phyloP scores from a whole-genome alignment of 2,113 vertebrate genomes.

The Platysteira castanea region DNA sequence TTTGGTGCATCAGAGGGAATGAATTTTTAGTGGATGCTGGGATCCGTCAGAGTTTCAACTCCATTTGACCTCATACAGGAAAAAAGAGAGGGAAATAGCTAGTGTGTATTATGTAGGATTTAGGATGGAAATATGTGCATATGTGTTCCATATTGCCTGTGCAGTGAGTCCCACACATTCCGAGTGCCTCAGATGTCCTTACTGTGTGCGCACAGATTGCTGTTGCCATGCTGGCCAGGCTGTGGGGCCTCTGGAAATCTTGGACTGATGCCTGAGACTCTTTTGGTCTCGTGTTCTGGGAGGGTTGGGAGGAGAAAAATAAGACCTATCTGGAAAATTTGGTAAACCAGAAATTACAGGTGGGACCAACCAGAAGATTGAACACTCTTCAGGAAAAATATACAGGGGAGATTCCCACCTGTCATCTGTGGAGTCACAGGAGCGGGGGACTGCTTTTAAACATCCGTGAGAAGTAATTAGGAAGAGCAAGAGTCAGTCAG shows the following conservation, averaged over 20 bases:
- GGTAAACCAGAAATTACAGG: neutral
- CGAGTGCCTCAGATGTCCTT: neutral
- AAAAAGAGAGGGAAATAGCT: neutral
- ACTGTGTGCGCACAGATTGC: neutral
- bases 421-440: neutral
- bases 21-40: neutral
- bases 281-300: neutral
- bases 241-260: constrained; percentile 15
- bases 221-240: neutral
- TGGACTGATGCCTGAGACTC: neutral
- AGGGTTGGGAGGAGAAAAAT: neutral
- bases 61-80: neutral
- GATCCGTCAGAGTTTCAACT: neutral
- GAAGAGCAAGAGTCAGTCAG: neutral
- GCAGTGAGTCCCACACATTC: neutral
- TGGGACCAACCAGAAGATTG: neutral
- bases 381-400: neutral
- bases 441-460: neutral
- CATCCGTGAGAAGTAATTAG: neutral
- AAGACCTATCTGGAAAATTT: neutral
- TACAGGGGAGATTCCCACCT: neutral
- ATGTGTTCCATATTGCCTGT: neutral
- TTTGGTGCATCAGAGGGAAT: neutral
- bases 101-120: neutral
- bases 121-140: constrained; percentile 8